phyloP scores from a whole-genome alignment of 2,797 vertebrate genomes.

The Botia kubotai region DNA sequence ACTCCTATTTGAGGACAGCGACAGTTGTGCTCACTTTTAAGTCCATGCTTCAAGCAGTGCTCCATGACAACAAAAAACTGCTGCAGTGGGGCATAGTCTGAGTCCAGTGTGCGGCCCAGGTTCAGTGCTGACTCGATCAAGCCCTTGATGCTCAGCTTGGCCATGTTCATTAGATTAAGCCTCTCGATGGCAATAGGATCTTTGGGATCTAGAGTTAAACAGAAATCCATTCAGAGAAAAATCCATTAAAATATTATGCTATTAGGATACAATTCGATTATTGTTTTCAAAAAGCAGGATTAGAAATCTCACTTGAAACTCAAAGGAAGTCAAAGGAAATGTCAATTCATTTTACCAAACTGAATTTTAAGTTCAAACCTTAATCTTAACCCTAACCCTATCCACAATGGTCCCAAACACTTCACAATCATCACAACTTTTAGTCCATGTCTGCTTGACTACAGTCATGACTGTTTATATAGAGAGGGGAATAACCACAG shows the following conservation, averaged over 20 bases:
- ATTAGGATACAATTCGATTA: not conserved
- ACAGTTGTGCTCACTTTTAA: conserved; percentile 84
- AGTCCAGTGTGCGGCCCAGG: conserved; percentile 93
- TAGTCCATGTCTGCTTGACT: not conserved
- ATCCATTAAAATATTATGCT: not conserved
- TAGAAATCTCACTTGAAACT: not conserved
- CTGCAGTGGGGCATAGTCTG: conserved; percentile 96
- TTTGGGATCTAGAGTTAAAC: conserved; percentile 87
- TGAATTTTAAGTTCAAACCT: not conserved
- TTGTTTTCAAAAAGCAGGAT: no score
- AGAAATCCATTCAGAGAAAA: not conserved
- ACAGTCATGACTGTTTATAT: not conserved
- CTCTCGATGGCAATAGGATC: conserved; percentile 97
- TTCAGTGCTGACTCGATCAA: conserved; percentile 96
- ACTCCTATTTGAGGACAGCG: not conserved
- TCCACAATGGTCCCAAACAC: conserved; percentile 38
- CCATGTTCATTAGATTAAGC: conserved; percentile 99
- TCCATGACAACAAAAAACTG: conserved; percentile 99
- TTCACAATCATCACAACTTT: not conserved
- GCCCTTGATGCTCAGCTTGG: conserved; percentile 97
- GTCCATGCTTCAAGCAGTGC: conserved; percentile 94
- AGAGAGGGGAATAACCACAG: not conserved
- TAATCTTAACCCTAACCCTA: conserved; percentile 52
- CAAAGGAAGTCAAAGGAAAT: not conserved
- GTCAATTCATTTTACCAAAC: not conserved